Percentiles rank a stretch among this genome's conserved stretches.
phyloP scores from a whole-genome alignment of 2,888 invertebrate genomes.

The Aporophyla lueneburgensis region DNA sequence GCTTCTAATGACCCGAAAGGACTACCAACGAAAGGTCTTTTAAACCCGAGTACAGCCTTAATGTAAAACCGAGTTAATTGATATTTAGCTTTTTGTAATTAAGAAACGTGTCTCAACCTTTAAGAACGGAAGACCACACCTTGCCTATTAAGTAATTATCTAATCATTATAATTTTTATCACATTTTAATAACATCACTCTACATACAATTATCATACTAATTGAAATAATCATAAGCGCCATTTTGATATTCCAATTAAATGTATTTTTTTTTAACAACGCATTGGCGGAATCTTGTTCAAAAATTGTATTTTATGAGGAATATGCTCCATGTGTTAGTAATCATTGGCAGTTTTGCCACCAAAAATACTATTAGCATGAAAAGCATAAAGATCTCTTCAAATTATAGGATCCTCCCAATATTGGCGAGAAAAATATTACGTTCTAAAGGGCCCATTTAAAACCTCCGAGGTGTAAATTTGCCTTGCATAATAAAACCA shows the following conservation, averaged over 20 bases:
- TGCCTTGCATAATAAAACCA: constrained; percentile 76
- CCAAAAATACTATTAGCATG: constrained; percentile 13
- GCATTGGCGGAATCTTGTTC: not conserved
- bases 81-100: not conserved
- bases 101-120: constrained; percentile 12
- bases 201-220: constrained; percentile 44
- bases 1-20: too few relatives aligned
- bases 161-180: constrained; percentile 44
- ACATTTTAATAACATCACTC: constrained; percentile 25
- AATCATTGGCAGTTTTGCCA: not conserved
- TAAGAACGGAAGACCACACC: constrained; percentile 44
- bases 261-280: not conserved
- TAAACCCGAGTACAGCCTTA: too few relatives aligned
- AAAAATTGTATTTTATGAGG: constrained; percentile 30
- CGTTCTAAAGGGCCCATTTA: constrained; percentile 44
- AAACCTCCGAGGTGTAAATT: constrained; percentile 66
- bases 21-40: too few relatives aligned
- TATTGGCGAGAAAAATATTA: constrained; percentile 35
- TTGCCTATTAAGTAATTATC: constrained; percentile 37
- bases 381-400: constrained; percentile 18
- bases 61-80: not conserved
- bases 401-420: constrained; percentile 12
- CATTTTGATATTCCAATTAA: constrained; percentile 20
- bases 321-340: not conserved
- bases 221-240: constrained; percentile 37